Percentiles rank a stretch among this genome's conserved stretches.
These are phyloP conservation scores for Hormaphis cornu DNA, from an alignment of 1,140 invertebrate species.

Conservation along the genomic window DNA sequence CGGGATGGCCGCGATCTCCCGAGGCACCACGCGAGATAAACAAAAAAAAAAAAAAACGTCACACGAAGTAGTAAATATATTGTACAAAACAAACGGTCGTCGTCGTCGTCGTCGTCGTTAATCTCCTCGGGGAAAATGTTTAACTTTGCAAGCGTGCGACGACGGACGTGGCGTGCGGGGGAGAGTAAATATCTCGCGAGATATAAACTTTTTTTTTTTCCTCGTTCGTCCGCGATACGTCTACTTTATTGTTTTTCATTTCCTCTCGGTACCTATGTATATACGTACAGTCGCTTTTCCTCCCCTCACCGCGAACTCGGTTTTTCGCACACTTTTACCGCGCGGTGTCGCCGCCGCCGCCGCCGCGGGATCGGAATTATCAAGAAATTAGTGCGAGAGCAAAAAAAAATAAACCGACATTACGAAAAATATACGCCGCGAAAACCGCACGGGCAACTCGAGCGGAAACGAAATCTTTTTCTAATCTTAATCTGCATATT, in stretches of 20 bases:
- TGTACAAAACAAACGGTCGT: not conserved
- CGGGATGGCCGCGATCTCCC: too few relatives aligned
- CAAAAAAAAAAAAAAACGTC: too few relatives aligned
- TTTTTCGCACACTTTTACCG: not conserved
- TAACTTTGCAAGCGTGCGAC: not conserved
- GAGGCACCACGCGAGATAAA: not conserved
- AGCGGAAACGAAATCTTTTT: slow-evolving; percentile 29
- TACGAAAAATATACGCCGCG: not conserved
- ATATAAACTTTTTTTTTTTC: slow-evolving; percentile 27
- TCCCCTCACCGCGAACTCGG: too few relatives aligned
- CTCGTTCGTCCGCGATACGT: not conserved
- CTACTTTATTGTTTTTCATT: slow-evolving; percentile 33
- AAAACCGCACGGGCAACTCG: slow-evolving; percentile 5
- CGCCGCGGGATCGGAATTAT: slow-evolving; percentile 22
- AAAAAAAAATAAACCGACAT: not conserved
- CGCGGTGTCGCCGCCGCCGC: not conserved
- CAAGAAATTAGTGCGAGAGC: slow-evolving; percentile 22
- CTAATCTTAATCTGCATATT: slow-evolving; percentile 32
- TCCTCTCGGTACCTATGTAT: not conserved
- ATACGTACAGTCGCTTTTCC: not conserved
- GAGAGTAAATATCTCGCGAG: not conserved
- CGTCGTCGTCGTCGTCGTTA: slow-evolving; percentile 23
- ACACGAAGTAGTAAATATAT: not conserved
- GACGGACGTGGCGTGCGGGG: not conserved
- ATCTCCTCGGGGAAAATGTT: slow-evolving; percentile 6